Evolutionary conservation across 2,113 vertebrate genomes (phyloP), one percentile per base, ranked within the genome.

Genomic region (Rhinopomastus cyanomelas): DNA sequence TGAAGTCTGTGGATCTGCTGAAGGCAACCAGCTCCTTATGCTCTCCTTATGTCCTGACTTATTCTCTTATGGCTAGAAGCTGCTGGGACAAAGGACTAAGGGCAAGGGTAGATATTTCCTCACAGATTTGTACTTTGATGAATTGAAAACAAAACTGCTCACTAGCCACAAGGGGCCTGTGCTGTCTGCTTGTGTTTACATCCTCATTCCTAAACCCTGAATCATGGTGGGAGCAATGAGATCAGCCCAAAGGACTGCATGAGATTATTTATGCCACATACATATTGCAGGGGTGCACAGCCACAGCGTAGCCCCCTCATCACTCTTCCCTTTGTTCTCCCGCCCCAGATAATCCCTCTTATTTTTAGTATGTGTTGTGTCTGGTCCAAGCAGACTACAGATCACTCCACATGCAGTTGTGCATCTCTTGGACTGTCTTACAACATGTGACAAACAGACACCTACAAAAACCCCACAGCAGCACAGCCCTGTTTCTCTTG

Each of bases 371-470:
- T 42, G 78, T 39, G 8, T 27, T 21, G 25, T 19, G 4, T 11
- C 68, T 71, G 49, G n/a, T 27, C 30, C 32, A 75, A 72, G 32
- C 30, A 85, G 36, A 49, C 18, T 4, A 5, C 52, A 42, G 57
- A 60, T 3, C 21, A 8, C 25, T 44, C 19, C 29, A 6, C 0
- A 0, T 19, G 6, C 1, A 0, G 16, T 4, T 57, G 39, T 21
- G 30, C 9, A 12, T 34, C 62, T 61, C 49, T n/a, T 42, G 32
- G 18, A 12, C 37, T 66, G 15, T 27, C 36, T 61, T 55, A 39
- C 0, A 0, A 25, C 30, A 34, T 0, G 0, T 3, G 17, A 22
- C 46, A 32, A 71, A 15, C 3, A 56, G 23, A 57, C 16, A 55
- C 11, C 15, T 44, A 0, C 5, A 55, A 73, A 9, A 60, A 66